A percentile compares a stretch with the other conserved stretches of the same genome.
These are phyloP conservation scores for Guaruba guarouba DNA, from an alignment of 2,113 vertebrate species.

Conservation along the genomic window DNA sequence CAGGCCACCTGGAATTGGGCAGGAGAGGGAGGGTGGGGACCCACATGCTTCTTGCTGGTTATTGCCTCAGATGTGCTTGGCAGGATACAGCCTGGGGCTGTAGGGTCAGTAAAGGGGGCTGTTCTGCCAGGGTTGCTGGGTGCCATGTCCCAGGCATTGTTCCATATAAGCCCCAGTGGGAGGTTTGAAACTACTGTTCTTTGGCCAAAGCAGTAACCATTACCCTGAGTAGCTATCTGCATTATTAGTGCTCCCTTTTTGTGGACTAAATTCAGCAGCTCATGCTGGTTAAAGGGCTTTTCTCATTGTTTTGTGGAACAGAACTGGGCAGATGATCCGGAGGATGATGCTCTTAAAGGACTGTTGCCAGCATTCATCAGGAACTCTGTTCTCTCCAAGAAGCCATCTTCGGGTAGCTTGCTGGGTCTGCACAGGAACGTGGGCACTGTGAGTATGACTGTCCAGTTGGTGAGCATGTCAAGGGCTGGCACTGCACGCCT, in stretches of 20 bases:
- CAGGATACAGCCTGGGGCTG: not conserved
- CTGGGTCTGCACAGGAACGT: slow-evolving; percentile 69
- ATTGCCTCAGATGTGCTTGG: not conserved
- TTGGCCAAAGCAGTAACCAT: not conserved
- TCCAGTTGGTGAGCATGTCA: not conserved
- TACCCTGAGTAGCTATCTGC: not conserved
- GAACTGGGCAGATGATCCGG: slow-evolving; percentile 61
- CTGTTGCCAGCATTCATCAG: slow-evolving; percentile 82
- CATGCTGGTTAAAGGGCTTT: not conserved
- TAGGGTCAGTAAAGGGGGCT: not conserved
- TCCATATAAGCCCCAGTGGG: not conserved
- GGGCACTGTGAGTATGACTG: slow-evolving; percentile 75
- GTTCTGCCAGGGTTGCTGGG: not conserved
- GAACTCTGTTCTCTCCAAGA: slow-evolving; percentile 87
- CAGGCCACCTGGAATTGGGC: not conserved
- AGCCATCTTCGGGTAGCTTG: slow-evolving; percentile 76
- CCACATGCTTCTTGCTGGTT: not conserved
- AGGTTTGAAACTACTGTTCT: not conserved
- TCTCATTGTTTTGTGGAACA: slow-evolving; percentile 45
- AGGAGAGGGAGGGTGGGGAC: not conserved
- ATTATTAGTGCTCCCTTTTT: not conserved
- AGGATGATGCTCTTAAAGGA: slow-evolving; percentile 70
- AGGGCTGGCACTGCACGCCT: not conserved
- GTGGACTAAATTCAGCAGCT: not conserved
- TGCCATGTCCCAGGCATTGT: not conserved